Conservation (phyloP, 2,888 invertebrate species). For the Tipula unca region DNA sequence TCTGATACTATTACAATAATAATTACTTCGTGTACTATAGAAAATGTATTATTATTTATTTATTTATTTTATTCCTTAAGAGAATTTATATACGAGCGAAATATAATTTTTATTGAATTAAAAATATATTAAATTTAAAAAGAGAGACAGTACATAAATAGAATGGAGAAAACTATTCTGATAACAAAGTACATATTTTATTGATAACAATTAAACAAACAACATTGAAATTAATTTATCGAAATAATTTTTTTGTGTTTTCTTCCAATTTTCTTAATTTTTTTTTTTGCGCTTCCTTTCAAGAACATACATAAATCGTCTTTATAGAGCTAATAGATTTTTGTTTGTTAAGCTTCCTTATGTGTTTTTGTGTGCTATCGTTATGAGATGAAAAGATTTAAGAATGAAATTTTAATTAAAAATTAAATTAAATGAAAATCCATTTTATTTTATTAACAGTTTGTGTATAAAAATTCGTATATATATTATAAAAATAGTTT, state of each 20-base stretch:
- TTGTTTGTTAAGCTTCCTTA: not conserved
- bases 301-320: not conserved
- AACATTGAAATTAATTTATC: not conserved
- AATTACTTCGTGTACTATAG: not conserved
- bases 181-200: conserved; percentile 14
- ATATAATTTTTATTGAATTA: not conserved
- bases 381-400: not conserved
- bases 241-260: not conserved
- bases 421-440: not conserved
- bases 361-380: not conserved
- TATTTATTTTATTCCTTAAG: not conserved
- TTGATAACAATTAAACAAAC: conserved; percentile 8
- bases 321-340: not conserved
- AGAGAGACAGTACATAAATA: not conserved
- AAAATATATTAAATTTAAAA: not conserved
- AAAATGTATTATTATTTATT: not conserved
- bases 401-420: not conserved
- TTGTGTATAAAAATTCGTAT: not conserved
- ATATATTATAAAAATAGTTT: not conserved
- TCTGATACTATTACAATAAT: not conserved
- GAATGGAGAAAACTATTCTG: not conserved
- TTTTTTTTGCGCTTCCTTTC: not conserved
- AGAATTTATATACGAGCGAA: not conserved
- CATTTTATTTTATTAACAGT: not conserved
- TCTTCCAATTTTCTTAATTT: not conserved